Base-by-base conservation (phyloP, 2,113 vertebrate genomes). In the Piaya cayana region DNA sequence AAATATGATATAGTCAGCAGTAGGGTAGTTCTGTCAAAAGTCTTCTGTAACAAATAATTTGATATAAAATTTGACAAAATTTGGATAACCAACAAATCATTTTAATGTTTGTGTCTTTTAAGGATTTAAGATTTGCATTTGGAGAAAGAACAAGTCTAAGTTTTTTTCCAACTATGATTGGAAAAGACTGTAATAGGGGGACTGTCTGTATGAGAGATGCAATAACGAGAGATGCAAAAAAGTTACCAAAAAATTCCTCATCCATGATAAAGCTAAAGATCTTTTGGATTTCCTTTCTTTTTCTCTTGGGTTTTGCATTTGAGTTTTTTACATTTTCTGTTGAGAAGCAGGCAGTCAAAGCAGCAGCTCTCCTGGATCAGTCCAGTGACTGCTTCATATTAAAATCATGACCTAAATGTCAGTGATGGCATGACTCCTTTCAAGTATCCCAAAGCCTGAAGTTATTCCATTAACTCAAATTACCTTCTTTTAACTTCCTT, bases 121-220 rank as follows among this genome's bases (percentile, higher is more conserved):
- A 55, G 56, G 34, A 49, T 23, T 15, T 77, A 37, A 37, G 6
- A 32, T 34, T 49, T 23, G 2, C 3, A 27, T 11, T 22, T 49
- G 42, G 20, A 67, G 47, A 72, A 56, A 82, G 15, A 47, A 12
- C 13, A 32, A 67, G 9, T 32, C 37, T 53, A 53, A 77, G 29
- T 20, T 19, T 6, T 56, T 5, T n/a, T 70, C 37, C 17, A 32
- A 5, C 9, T 0, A 2, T 21, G 29, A 2, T 1, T 58, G 74
- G 10, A 60, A 75, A 77, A 62, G 20, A 85, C 11, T 67, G 8
- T 18, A 29, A 1, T 2, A 80, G 26, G 4, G 10, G 22, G 6
- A 13, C 7, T 32, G 13, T 29, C 19, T 62, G 12, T n/a, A 18
- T 11, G 74, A 69, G 19, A 45, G 15, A 36, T n/a, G 11, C 3